Base-by-base conservation (phyloP, 2,797 vertebrate species). In the Pangasius larnaudii region DNA sequence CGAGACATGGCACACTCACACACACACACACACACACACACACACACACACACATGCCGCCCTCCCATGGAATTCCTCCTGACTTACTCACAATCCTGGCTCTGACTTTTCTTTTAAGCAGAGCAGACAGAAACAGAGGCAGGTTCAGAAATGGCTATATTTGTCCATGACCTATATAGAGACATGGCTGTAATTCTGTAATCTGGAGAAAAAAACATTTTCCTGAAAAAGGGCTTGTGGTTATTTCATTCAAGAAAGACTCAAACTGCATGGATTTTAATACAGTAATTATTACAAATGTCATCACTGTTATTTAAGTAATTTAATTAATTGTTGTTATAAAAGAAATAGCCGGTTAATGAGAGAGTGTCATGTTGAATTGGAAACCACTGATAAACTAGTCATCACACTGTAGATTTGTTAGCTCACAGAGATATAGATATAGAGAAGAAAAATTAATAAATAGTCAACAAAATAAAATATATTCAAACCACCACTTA, bases 91-190 rank as follows among this genome's bases (percentile, higher is more conserved):
- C 16, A 85, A 69, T 86, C 84, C 86, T 61, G 87, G 88, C 75
- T 86, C 46, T 75, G 88, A 90, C 87, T 93, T 94, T 92, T 91
- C 89, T 89, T 85, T 63, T 51, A 77, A 85, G 91, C 86, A 89
- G 65, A 91, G 86, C 78, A 84, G 71, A 92, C 82, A 67, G 9
- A 79, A 86, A 86, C 49, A 63, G 71, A 85, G n/a, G 27, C 24
- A 53, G 13, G n/a, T 84, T 86, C 24, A 61, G 82, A 86, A 90
- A 87, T 27, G 27, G 8, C 91, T 92, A 79, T 87, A 89, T 89
- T 81, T 85, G 88, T 86, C 9, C 75, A 82, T 27, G 27, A 89
- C 80, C 81, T 79, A 58, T 53, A 83, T 53, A 85, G 14, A 59
- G 39, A 85, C 8, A 27, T 30, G 19, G 30, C 30, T 58, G 77